Base-by-base conservation (phyloP, 2,113 vertebrate species). In the Sebastes schlegelii region DNA sequence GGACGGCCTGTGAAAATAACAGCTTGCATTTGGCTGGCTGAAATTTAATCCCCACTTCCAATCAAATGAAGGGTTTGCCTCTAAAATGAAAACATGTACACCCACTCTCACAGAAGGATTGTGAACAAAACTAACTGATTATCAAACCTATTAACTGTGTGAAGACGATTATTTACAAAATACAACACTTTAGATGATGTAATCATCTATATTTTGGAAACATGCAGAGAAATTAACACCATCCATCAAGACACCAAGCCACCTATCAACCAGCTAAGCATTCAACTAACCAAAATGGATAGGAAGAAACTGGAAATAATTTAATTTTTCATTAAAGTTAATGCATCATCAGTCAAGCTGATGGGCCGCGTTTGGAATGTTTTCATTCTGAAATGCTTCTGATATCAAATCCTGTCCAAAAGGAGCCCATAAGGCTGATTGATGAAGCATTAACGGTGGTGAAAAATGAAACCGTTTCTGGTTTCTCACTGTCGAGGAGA, bases 311-410 rank as follows among this genome's bases (percentile, higher is more conserved):
- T 61, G 71, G 40, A 66, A 74, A 79, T 49, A 52, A 74, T 82
- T 77, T 0, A 16, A 43, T 77, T 87, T 88, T 73, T 75, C 86
- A 78, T 81, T 43, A 75, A 16, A 61, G 45, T 58, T 58, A 80
- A 84, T 76, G 66, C 26, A n/a, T 83, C 82, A 77, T 87, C 82
- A 85, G 63, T 90, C 88, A 90, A 52, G 52, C 46, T 60, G 57
- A 79, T 63, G 78, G 23, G 40, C 70, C 51, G 69, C 40, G 1
- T 85, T 78, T 81, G 61, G 11, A 70, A 34, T 64, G n/a, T 68
- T 83, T 85, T 89, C 67, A 74, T 63, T 70, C 49, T 9, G 21
- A 75, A 89, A 74, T 17, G 14, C 54, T 66, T 69, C 62, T 63
- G 49, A 68, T 21, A 70, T 70, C 66, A 63, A 64, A 82, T 77